Evolutionary conservation across 2,797 vertebrate genomes (phyloP).

Genomic region (Carduelis carduelis): DNA sequence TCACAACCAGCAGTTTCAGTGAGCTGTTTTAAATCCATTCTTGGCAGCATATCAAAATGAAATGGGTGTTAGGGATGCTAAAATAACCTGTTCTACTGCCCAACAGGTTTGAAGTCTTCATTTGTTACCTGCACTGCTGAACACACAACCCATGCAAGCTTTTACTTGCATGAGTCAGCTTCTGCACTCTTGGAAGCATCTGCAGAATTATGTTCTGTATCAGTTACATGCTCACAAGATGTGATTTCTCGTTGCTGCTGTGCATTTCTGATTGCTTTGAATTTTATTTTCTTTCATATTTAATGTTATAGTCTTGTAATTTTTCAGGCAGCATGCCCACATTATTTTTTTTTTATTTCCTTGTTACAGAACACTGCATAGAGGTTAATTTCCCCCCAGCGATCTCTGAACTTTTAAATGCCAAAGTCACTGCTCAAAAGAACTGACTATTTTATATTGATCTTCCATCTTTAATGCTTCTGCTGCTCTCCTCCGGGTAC

Average conservation of each 20-base stretch:
- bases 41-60: neutral
- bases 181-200: neutral
- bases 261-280: neutral
- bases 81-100: constrained; percentile 18
- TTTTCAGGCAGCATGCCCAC: neutral
- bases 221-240: neutral
- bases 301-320: neutral
- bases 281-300: neutral
- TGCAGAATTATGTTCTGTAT: neutral
- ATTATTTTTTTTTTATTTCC: neutral
- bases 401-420: neutral
- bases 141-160: neutral
- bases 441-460: neutral
- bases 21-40: neutral
- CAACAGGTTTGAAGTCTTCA: neutral
- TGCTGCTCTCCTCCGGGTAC: neutral
- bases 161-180: neutral
- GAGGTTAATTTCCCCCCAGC: neutral
- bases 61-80: neutral
- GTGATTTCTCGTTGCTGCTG: neutral
- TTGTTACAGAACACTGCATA: neutral
- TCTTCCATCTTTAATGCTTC: neutral
- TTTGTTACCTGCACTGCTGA: neutral
- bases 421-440: neutral
- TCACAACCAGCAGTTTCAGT: neutral